Evolutionary conservation across 2,888 invertebrate species (phyloP), one percentile per base, ranked within the genome.

Genomic region (Machimus atricapillus): DNA sequence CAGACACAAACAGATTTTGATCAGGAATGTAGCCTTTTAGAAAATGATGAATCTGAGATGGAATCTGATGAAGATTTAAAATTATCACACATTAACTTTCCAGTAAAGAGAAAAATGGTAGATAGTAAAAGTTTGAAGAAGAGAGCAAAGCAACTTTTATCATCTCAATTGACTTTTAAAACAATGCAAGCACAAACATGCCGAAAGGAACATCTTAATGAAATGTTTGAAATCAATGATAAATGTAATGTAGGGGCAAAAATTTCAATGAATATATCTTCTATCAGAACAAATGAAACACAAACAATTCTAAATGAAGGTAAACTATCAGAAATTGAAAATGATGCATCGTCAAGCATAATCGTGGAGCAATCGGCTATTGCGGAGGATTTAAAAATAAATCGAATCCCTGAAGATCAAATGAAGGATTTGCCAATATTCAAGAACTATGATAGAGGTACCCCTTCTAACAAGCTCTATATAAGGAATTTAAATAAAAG

Each of bases 401-500:
- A 97, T 89, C 95, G 95, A 91, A 94, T 98, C 89, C 94, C 96
- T 3, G 92, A 93, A 78, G 95, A 94, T 90, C 96, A 97, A 91
- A 95, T 96, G 92, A 94, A 94, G 90, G 92, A 95, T 27, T 92
- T 97, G 89, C 94, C 97, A 6, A 95, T 97, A 27, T 98, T 96
- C 91, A 97, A 96, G 91, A 97, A 97, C 90, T 98, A 98, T 92
- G 94, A 96, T 89, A 94, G 95, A 9, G 98, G 98, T 0, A 94
- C 95, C 86, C 96, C 96, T 5, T 96, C 96, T 27, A 95, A 95
- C 93, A 95, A 98, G 89, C 92, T 98, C n/a, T 98, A 98, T 90
- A 95, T 98, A 37, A 98, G 98, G 91, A 98, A 98, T 93, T 94
- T 98, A 82, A 94, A 96, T 0, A 98, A 97, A 93, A 94, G 95